Conservation (phyloP, 2,797 vertebrate genomes). For the Cryptoprocta ferox region DNA sequence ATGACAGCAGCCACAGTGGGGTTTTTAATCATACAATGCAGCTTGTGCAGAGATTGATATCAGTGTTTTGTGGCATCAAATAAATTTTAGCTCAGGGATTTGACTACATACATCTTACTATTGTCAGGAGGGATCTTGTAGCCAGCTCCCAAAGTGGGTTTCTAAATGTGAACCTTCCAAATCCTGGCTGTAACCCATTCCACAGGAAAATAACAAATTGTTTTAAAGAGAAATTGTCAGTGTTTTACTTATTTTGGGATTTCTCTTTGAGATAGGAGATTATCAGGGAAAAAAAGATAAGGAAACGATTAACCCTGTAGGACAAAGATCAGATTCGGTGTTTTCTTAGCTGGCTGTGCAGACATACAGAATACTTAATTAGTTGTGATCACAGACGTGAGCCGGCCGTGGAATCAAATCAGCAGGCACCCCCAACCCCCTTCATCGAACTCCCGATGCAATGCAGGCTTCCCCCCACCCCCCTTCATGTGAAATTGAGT, state of each 20-base stretch:
- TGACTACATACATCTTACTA: constrained; percentile 29
- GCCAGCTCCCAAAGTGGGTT: constrained; percentile 22
- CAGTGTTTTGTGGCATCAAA: constrained; percentile 51
- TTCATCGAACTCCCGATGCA: background rate
- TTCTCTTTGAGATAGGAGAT: constrained; percentile 4
- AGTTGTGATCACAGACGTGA: background rate
- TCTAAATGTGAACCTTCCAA: constrained; percentile 31
- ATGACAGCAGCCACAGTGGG: constrained; percentile 45
- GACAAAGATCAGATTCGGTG: background rate
- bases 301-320: background rate
- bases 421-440: background rate
- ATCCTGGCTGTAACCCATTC: background rate
- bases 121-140: constrained; percentile 6
- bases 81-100: constrained; percentile 68
- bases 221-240: constrained; percentile 8
- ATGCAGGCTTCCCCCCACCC: background rate
- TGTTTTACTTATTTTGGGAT: background rate
- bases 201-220: background rate
- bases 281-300: constrained; percentile 27
- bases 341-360: constrained; percentile 6
- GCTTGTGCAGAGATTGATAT: constrained; percentile 56
- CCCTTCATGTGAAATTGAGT: constrained; percentile 29
- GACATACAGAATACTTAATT: background rate
- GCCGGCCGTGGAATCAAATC: background rate
- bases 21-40: constrained; percentile 60